phyloP scores from a whole-genome alignment of 92 coral and sea anemone genomes.

The Porites cylindrica region DNA sequence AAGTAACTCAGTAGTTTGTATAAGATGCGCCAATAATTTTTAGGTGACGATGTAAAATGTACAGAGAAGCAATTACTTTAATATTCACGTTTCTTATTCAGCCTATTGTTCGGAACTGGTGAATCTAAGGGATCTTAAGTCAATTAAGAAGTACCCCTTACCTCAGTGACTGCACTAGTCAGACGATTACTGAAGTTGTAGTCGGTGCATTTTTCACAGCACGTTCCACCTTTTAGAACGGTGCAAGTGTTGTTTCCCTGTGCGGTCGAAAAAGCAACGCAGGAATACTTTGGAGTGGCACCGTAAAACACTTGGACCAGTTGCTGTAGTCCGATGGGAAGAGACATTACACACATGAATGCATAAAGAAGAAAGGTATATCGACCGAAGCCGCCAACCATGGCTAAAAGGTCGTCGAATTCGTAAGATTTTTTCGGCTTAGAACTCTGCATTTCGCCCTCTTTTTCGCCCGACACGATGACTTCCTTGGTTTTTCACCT shows the following conservation, averaged over 20 bases:
- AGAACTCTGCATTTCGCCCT: neutral
- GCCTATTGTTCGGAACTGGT: neutral
- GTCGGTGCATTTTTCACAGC: constrained; percentile 71
- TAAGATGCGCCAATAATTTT: no score
- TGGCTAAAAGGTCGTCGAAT: constrained; percentile 75
- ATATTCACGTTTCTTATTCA: neutral
- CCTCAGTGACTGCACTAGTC: constrained; percentile 91
- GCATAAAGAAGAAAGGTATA: constrained; percentile 69
- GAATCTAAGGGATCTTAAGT: neutral
- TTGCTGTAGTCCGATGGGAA: constrained; percentile 84
- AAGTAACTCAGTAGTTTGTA: no score
- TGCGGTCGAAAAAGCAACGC: constrained; percentile 28
- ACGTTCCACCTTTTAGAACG: constrained; percentile 9
- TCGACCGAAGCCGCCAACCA: constrained; percentile 90
- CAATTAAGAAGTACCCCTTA: constrained; percentile 8
- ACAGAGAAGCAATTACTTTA: no score
- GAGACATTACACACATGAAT: constrained; percentile 79
- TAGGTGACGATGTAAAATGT: no score
- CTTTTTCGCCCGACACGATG: neutral
- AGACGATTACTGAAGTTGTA: constrained; percentile 65
- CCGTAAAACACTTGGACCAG: constrained; percentile 88
- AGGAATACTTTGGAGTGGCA: constrained; percentile 72
- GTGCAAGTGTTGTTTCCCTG: constrained; percentile 55
- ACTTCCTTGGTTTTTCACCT: neutral
- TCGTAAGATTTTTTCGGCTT: constrained; percentile 33